Conservation (phyloP, 2,888 invertebrate species). For the Dysmachus trigonus region DNA sequence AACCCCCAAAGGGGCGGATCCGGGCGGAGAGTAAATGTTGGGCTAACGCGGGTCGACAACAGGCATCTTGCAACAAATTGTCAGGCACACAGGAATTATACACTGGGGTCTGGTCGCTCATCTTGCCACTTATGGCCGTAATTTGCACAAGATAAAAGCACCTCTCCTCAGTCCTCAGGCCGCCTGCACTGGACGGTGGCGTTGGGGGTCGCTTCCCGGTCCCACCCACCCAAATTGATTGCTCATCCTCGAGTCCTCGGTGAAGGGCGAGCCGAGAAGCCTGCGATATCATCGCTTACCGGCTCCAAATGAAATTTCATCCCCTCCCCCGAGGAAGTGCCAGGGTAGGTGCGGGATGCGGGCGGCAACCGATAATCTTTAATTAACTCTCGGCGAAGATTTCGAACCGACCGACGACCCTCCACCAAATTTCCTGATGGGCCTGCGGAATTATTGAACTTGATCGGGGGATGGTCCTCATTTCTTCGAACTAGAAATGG, state of each 20-base stretch:
- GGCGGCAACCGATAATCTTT: conserved; percentile 13
- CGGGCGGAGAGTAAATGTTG: background rate
- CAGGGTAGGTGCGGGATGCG: background rate
- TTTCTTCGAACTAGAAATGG: background rate
- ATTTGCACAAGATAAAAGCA: background rate
- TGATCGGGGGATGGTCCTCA: background rate
- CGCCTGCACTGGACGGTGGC: background rate
- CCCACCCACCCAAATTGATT: conserved; percentile 12
- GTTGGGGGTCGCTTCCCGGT: background rate
- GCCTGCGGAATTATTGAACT: background rate
- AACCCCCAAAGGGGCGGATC: background rate
- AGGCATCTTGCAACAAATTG: conserved; percentile 13
- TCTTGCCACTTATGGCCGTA: background rate
- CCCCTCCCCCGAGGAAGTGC: background rate
- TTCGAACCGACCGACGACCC: background rate
- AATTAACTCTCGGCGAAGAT: conserved; percentile 19
- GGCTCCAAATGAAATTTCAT: background rate
- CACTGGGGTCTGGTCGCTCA: background rate
- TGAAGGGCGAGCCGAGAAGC: background rate
- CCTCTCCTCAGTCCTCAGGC: background rate
- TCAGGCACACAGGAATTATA: conserved; percentile 28
- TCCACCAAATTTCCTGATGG: background rate
- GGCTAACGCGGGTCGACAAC: background rate
- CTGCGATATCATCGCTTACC: background rate
- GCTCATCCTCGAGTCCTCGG: background rate